Conservation (phyloP, 2,797 vertebrate species). For the Forpus xanthops region DNA sequence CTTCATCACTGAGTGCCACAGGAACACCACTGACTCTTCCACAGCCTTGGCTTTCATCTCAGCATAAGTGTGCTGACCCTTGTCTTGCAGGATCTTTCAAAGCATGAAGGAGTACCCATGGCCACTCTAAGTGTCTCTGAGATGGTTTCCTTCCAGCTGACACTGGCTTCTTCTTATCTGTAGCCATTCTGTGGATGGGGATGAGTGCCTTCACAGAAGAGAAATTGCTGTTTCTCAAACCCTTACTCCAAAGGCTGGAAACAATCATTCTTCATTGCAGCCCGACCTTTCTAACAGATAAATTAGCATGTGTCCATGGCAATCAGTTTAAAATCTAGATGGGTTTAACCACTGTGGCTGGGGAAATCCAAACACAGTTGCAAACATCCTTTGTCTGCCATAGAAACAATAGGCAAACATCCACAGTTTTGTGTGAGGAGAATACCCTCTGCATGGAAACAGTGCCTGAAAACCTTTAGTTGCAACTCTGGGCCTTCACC, state of each 20-base stretch:
- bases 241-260: background rate
- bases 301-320: background rate
- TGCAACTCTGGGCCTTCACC: background rate
- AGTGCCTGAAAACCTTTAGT: background rate
- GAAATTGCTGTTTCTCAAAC: background rate
- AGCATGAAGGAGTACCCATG: background rate
- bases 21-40: background rate
- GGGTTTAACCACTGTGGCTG: background rate
- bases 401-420: background rate
- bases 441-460: accelerated
- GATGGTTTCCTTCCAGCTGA: background rate
- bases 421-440: background rate
- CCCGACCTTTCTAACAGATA: background rate
- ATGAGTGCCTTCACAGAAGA: background rate
- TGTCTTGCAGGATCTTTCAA: background rate
- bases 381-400: slow-evolving; percentile 14
- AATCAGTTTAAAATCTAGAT: background rate
- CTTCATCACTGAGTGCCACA: background rate
- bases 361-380: background rate
- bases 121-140: background rate
- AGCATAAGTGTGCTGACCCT: background rate
- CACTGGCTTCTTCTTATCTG: background rate
- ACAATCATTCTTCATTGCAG: background rate
- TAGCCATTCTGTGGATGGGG: background rate
- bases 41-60: background rate